phyloP scores from a whole-genome alignment of 2,113 vertebrate genomes.

The Syngnathus scovelli region DNA sequence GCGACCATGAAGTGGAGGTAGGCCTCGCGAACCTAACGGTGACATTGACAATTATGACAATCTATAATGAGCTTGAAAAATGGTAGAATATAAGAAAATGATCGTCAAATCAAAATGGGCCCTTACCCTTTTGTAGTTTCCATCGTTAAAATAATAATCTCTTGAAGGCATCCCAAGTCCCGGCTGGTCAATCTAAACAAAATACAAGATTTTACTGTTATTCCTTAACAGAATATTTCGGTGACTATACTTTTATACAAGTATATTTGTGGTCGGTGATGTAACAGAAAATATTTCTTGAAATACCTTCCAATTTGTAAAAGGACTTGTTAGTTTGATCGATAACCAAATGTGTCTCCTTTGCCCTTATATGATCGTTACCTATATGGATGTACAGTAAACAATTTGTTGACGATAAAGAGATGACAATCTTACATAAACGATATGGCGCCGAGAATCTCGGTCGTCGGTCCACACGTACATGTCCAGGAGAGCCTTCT shows the following conservation, averaged over 20 bases:
- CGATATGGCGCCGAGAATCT: constrained; percentile 85
- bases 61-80: no score
- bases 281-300: not conserved
- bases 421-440: constrained; percentile 76
- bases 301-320: no score
- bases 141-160: constrained; percentile 88
- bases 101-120: not conserved
- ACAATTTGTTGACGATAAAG: not conserved
- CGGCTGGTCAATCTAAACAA: constrained; percentile 88
- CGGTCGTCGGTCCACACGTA: constrained; percentile 90
- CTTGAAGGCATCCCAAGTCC: constrained; percentile 91
- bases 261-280: not conserved
- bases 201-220: constrained; percentile 3
- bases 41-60: not conserved
- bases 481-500: constrained; percentile 85
- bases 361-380: no score
- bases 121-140: constrained; percentile 79
- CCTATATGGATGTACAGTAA: no score
- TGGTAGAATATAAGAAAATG: no score
- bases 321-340: no score
- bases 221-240: not conserved
- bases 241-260: not conserved
- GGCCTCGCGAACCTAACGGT: constrained; percentile 82
- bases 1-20: constrained; percentile 90
- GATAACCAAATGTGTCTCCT: no score